phyloP scores from a whole-genome alignment of 2,888 invertebrate species.

The Coremacera marginata region DNA sequence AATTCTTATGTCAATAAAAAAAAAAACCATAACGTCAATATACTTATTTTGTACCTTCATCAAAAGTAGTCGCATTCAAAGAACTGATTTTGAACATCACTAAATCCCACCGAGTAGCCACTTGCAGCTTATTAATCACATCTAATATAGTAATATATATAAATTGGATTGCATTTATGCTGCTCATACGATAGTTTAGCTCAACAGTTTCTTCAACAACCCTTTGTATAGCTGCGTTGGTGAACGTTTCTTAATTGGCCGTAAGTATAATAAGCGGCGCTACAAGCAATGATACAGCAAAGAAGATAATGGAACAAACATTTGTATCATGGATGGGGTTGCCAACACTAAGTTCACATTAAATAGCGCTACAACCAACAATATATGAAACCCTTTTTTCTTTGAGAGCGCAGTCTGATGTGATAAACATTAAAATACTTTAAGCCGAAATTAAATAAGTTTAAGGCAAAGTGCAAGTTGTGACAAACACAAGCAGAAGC shows the following conservation, averaged over 20 bases:
- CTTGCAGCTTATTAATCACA: background rate
- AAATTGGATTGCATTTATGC: background rate
- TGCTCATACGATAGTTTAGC: background rate
- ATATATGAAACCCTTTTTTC: background rate
- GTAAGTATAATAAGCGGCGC: conserved; percentile 26
- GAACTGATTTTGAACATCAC: background rate
- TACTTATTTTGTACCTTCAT: no score
- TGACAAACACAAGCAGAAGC: background rate
- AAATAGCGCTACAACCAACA: background rate
- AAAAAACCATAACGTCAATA: no score
- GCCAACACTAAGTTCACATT: background rate
- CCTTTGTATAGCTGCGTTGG: background rate
- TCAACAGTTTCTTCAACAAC: background rate
- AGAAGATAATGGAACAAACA: conserved; percentile 18
- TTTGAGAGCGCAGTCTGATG: background rate
- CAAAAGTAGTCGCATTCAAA: background rate
- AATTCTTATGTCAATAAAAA: no score
- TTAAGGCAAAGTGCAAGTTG: conserved; percentile 23
- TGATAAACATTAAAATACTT: conserved; percentile 23
- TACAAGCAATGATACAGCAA: conserved; percentile 27
- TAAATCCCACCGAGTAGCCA: background rate
- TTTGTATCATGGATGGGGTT: background rate
- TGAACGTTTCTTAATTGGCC: conserved; percentile 28
- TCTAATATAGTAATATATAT: background rate
- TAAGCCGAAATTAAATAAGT: conserved; percentile 36